Evolutionary conservation across 2,113 vertebrate species (phyloP).

Genomic region (Charadrius vociferus): DNA sequence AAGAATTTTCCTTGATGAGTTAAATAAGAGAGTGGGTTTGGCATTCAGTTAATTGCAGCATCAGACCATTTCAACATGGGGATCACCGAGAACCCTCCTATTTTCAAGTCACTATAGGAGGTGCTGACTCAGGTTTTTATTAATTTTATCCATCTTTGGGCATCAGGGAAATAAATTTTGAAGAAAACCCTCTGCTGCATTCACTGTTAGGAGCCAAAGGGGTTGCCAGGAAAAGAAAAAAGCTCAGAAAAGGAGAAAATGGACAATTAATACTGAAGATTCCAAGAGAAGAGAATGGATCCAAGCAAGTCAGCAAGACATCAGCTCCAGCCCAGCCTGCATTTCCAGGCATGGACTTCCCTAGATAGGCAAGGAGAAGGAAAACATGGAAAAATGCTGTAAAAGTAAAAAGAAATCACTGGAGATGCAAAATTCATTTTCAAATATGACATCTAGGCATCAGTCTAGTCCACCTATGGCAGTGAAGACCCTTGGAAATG

Average conservation of each 20-base stretch:
- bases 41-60: accelerated
- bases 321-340: background rate
- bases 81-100: background rate
- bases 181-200: background rate
- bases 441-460: background rate
- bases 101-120: background rate
- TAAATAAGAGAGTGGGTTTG: too few relatives aligned
- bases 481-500: background rate
- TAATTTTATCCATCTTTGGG: background rate
- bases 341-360: background rate
- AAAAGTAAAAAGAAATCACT: background rate
- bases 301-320: background rate
- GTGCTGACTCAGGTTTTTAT: background rate
- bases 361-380: background rate
- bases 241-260: background rate
- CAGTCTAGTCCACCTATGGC: background rate
- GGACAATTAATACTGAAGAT: background rate
- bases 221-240: background rate
- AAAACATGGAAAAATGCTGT: background rate
- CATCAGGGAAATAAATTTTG: background rate
- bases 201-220: background rate
- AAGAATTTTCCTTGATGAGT: background rate
- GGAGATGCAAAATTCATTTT: background rate
- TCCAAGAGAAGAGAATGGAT: background rate
- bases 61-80: background rate